These are phyloP conservation scores for Chesias legatella DNA, from an alignment of 2,888 invertebrate species.

Conservation along the genomic window DNA sequence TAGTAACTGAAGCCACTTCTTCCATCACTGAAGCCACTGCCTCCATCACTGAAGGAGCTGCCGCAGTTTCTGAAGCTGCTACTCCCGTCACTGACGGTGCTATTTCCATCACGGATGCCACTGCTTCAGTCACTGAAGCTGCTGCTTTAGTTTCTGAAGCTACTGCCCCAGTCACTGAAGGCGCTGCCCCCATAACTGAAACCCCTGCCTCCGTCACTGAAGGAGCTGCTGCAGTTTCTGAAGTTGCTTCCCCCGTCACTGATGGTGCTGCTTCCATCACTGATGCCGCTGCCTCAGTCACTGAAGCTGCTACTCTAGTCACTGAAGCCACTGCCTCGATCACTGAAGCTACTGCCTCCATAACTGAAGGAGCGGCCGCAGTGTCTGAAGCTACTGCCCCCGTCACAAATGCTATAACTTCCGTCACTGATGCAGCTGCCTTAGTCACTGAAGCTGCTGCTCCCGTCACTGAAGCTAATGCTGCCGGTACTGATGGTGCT, in stretches of 20 bases:
- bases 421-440: background rate
- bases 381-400: background rate
- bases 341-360: background rate
- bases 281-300: background rate
- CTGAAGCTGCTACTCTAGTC: constrained; percentile 5
- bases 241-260: background rate
- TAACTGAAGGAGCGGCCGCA: constrained; percentile 1
- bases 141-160: background rate
- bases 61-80: no score
- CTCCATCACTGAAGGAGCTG: background rate
- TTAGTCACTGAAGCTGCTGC: constrained; percentile 1
- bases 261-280: no score
- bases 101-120: background rate
- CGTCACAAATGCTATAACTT: background rate
- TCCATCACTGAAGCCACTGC: constrained; percentile 1
- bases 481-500: constrained; percentile 1
- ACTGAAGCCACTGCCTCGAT: background rate
- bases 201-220: background rate
- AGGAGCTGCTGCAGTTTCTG: background rate
- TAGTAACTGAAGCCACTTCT: background rate
- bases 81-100: background rate
- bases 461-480: background rate
- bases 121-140: constrained; percentile 1
- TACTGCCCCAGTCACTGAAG: constrained; percentile 5
- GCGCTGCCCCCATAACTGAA: no score